Conservation (phyloP, 2,113 vertebrate genomes). For the Apaloderma vittatum region DNA sequence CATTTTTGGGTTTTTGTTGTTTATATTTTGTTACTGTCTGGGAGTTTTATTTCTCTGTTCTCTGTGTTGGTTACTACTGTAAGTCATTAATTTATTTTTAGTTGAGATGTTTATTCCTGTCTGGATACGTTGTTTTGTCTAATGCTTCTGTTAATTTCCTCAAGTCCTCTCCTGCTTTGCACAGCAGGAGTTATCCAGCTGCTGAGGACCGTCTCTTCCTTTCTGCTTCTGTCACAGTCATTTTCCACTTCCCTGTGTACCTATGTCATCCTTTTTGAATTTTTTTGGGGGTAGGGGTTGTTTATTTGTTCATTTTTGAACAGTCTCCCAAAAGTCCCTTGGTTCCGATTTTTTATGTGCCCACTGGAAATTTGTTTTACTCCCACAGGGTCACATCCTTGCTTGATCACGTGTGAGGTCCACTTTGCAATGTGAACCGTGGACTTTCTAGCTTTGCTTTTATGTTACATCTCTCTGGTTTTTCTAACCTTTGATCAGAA, state of each 20-base stretch:
- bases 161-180: background rate
- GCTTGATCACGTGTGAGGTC: accelerated
- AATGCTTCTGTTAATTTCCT: background rate
- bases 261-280: background rate
- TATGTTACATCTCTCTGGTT: background rate
- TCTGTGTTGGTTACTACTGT: background rate
- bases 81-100: background rate
- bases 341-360: background rate
- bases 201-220: background rate
- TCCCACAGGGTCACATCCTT: background rate
- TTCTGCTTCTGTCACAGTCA: background rate
- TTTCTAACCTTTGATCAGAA: background rate
- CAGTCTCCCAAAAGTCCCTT: background rate
- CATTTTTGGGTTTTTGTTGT: background rate
- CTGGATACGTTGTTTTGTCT: background rate
- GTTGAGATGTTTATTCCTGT: constrained; percentile 5
- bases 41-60: background rate
- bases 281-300: background rate
- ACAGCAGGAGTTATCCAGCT: background rate
- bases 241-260: background rate
- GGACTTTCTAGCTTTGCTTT: background rate
- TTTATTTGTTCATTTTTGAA: background rate
- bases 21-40: background rate
- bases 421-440: background rate
- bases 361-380: background rate